Percentiles rank a stretch among this genome's conserved stretches.
Conservation (phyloP, 2,113 vertebrate species). For the Rafetus swinhoei region DNA sequence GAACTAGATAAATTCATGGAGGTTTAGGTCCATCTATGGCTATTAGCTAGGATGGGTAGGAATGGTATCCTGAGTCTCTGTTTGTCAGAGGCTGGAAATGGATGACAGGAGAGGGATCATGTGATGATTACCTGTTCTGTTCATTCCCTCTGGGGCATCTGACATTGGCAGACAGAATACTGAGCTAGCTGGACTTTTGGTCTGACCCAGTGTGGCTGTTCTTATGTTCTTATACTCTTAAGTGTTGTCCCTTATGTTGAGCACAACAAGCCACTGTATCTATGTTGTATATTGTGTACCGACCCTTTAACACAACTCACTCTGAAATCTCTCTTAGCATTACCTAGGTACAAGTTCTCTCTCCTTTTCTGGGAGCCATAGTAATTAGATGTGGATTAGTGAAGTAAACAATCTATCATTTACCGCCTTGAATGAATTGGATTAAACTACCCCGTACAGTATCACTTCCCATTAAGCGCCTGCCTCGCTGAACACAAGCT, state of each 20-base stretch:
- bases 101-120: too few relatives aligned
- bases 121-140: too few relatives aligned
- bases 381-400: conserved; percentile 66
- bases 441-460: conserved; percentile 55
- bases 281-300: conserved; percentile 26
- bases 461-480: conserved; percentile 60
- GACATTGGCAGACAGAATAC: too few relatives aligned
- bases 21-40: too few relatives aligned
- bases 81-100: too few relatives aligned
- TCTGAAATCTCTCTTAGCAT: conserved; percentile 32
- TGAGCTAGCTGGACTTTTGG: too few relatives aligned
- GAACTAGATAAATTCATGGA: too few relatives aligned
- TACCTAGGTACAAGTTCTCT: conserved; percentile 27
- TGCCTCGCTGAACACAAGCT: conserved; percentile 61
- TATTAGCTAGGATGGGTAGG: too few relatives aligned
- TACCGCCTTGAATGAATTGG: conserved; percentile 44
- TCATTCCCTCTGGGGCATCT: too few relatives aligned
- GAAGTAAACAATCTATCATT: conserved; percentile 46
- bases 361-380: conserved; percentile 29
- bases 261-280: conserved; percentile 24
- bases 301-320: conserved; percentile 28
- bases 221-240: not conserved
- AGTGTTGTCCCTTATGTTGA: conserved; percentile 13
- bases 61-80: too few relatives aligned
- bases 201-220: too few relatives aligned